phyloP scores from a whole-genome alignment of 2,113 vertebrate species.

The Oreochromis niloticus region DNA sequence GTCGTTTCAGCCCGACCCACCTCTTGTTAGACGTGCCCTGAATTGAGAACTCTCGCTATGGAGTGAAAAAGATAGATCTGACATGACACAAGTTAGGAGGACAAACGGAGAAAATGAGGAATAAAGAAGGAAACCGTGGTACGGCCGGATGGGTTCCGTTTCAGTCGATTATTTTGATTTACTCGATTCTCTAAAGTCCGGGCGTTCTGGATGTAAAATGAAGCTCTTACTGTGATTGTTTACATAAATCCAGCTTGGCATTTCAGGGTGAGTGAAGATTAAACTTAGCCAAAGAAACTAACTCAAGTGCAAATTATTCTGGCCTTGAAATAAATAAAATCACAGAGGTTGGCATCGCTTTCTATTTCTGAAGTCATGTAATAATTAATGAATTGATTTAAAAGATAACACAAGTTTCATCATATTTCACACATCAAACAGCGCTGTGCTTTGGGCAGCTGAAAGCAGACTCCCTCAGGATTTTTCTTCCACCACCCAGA shows the following conservation, averaged over 20 bases:
- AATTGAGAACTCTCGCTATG: background rate
- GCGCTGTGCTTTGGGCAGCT: background rate
- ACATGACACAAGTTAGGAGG: background rate
- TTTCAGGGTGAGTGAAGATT: conserved; percentile 23
- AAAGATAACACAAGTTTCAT: conserved; percentile 2
- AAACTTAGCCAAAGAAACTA: background rate
- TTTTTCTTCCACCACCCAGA: background rate
- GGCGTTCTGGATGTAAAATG: conserved; percentile 18
- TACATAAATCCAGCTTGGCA: conserved; percentile 31
- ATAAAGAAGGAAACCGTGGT: background rate
- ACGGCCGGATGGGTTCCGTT: background rate
- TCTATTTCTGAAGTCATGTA: background rate
- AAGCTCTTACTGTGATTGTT: conserved; percentile 46
- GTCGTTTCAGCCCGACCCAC: conserved; percentile 24
- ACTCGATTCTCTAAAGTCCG: conserved; percentile 10
- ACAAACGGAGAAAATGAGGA: background rate
- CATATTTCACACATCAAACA: conserved; percentile 4
- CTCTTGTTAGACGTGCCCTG: conserved; percentile 17
- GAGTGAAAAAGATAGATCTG: background rate
- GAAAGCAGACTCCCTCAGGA: background rate
- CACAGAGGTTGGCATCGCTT: background rate
- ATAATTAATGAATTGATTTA: background rate
- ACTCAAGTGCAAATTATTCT: background rate
- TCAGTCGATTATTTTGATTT: conserved; percentile 33
- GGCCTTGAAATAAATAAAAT: background rate